phyloP scores from a whole-genome alignment of 1,140 invertebrate species.

The Drosophila paulistorum region DNA sequence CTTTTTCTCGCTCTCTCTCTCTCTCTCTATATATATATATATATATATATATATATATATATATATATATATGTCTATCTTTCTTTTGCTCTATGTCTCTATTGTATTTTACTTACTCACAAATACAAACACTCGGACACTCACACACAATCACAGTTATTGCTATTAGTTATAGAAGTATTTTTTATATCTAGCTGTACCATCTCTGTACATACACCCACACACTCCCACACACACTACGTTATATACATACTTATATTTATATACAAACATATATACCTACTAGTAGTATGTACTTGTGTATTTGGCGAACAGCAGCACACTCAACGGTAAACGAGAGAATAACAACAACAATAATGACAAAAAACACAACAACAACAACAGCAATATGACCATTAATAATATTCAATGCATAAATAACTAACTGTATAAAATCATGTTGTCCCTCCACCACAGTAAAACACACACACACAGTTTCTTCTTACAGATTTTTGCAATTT shows the following conservation, averaged over 20 bases:
- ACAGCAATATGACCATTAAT: not conserved
- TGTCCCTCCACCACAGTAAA: not conserved
- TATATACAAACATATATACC: conserved; percentile 7
- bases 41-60: not conserved
- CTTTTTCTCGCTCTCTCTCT: conserved; percentile 2
- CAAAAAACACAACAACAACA: not conserved
- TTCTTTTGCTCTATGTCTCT: not conserved
- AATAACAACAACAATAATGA: not conserved
- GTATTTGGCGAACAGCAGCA: conserved; percentile 49
- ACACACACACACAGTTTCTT: no score
- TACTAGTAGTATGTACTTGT: conserved; percentile 4
- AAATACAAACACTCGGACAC: conserved; percentile 38
- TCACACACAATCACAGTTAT: conserved; percentile 41
- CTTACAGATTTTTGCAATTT: no score
- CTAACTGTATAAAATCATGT: not conserved
- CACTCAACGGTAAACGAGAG: conserved; percentile 8
- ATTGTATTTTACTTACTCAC: conserved; percentile 52
- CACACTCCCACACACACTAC: not conserved
- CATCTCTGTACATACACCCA: conserved; percentile 66
- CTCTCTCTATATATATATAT: not conserved
- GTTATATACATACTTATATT: conserved; percentile 40
- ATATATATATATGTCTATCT: not conserved
- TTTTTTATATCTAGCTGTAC: conserved; percentile 60
- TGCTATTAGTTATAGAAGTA: conserved; percentile 54
- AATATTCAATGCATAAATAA: not conserved